Evolutionary conservation across 2,113 vertebrate species (phyloP), one percentile per base, ranked within the genome.

Genomic region (Leptodactylus fuscus): DNA sequence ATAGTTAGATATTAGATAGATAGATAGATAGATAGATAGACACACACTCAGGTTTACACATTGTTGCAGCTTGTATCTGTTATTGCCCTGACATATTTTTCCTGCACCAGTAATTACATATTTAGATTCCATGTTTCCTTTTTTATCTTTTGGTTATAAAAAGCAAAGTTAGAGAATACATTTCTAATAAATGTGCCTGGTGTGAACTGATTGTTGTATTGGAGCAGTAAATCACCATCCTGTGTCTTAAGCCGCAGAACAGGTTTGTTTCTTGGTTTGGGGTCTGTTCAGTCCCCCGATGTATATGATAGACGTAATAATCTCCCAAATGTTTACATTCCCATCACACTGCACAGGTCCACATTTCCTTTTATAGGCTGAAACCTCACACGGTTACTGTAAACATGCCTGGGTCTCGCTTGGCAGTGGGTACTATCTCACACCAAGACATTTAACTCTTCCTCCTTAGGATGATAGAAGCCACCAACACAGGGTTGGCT

Each of bases 321-420:
- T 78, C 87, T 82, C 86, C 44, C 75, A 83, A 83, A 20, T 76
- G 87, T 88, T 88, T 88, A 87, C 82, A 88, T 88, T 87, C 83
- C 81, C 83, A 69, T 75, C 36, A 85, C 82, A 82, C 53, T 67
- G 78, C 70, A 41, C 53, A 83, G 71, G 73, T 79, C 75, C 80
- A n/a, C 88, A 87, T 88, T 88, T 71, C 88, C 88, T 88, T 88
- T 88, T 88, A 88, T 87, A 88, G 88, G 73, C 88, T 79, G 83
- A 67, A 87, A 55, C 71, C 83, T 62, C 85, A 87, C 82, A 87
- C 87, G 70, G 87, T 85, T 87, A 85, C 78, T 84, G 77, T 88
- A 87, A 88, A 85, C 87, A 88, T 38, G 71, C 53, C 55, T 80
- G 76, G 76, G 65, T 85, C 34, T 34, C 27, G 62, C 84, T 87